Evolutionary conservation across 1,140 invertebrate genomes (phyloP), one percentile per base, ranked within the genome.

Genomic region (Drosophila insularis): DNA sequence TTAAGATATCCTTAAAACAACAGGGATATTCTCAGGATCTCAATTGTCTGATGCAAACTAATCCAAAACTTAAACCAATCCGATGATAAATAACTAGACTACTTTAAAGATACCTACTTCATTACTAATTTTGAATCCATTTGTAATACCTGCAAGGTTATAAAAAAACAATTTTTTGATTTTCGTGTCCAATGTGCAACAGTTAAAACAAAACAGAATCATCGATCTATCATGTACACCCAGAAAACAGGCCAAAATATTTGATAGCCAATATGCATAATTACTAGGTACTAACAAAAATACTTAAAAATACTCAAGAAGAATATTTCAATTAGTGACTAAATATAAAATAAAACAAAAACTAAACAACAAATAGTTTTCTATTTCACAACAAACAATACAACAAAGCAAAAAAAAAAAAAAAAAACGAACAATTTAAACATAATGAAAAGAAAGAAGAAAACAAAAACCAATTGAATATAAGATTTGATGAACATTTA

Each of bases 401-500:
- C 32, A 65, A 39, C 7, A 62, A 69, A 19, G 63, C 32, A 19
- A 56, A 61, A 11, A 43, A 14, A 46, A 46, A 14, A 46, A 46
- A 19, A 10, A 19, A 46, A 46, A 87, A 80, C 10, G 3, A 50
- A 50, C 43, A 50, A 50, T 50, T 50, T 50, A 32, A 76, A 62
- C 39, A 56, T 73, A 73, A 82, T 43, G 39, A 54, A 73, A 79
- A 35, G 1, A 35, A 35, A 35, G 0, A 1, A 27, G 27, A 11
- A 35, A 35, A 35, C 32, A 11, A 35, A 11, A 86, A 79, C 69
- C 84, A 87, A 89, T 85, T 85, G 81, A 86, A 78, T 89, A 80
- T 87, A 87, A 87, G 82, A 82, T 87, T 82, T 82, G 63, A 89
- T 61, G 43, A 58, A 87, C 79, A 82, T 68, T 73, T 80, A 89